Evolutionary conservation across 2,113 vertebrate species (phyloP).

Genomic region (Pica pica): DNA sequence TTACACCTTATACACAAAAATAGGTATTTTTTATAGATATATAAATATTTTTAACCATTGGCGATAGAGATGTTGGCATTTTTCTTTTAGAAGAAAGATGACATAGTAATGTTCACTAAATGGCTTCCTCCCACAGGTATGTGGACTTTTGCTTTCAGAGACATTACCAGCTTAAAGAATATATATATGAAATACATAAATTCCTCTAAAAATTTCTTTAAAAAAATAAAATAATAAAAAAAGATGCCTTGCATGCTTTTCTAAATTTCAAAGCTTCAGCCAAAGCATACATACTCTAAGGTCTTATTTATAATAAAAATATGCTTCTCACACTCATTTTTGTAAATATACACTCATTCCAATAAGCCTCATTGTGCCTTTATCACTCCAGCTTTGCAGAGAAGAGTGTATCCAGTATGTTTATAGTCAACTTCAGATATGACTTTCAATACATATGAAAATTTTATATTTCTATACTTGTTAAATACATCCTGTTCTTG

Average conservation of each 20-base stretch:
- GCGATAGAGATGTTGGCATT: not conserved
- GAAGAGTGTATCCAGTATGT: not conserved
- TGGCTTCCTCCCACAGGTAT: not conserved
- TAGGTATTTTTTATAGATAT: not conserved
- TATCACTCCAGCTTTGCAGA: not conserved
- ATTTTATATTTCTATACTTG: not conserved
- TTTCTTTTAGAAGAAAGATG: conserved; percentile 25
- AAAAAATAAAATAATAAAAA: not conserved
- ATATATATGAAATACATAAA: not conserved
- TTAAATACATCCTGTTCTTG: not conserved
- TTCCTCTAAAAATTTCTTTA: not conserved
- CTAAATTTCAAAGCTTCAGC: not conserved
- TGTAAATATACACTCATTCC: not conserved
- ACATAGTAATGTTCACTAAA: not conserved
- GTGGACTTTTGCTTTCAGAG: not conserved
- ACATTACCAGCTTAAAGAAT: not conserved
- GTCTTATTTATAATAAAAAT: not conserved
- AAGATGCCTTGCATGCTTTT: not conserved
- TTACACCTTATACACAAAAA: not conserved
- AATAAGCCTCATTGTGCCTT: not conserved
- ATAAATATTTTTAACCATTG: not conserved
- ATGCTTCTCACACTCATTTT: not conserved
- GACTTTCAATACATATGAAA: not conserved
- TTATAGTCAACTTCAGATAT: not conserved
- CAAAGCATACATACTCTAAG: not conserved